phyloP scores from a whole-genome alignment of 2,797 vertebrate genomes.

The Sebastes hopkinsi region DNA sequence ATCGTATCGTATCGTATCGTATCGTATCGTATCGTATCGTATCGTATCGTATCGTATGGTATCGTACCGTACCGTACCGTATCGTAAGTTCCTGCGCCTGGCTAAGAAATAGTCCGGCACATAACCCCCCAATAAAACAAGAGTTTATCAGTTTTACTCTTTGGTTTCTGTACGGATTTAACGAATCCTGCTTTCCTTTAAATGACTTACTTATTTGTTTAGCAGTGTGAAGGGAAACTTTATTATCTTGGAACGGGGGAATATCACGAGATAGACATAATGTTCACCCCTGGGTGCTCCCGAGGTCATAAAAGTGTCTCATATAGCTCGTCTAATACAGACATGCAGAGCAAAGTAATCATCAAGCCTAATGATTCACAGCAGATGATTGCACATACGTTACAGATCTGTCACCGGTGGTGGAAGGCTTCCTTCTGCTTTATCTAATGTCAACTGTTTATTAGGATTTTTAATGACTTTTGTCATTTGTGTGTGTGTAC shows the following conservation, averaged over 20 bases:
- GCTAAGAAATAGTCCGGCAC: background rate
- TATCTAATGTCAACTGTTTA: background rate
- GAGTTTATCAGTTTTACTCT: background rate
- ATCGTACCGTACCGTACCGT: accelerated
- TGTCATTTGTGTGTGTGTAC: background rate
- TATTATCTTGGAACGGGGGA: background rate
- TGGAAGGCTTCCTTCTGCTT: background rate
- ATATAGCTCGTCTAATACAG: background rate
- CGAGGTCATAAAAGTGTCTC: slow-evolving; percentile 2
- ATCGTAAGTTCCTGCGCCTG: too few species aligned
- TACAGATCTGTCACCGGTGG: background rate
- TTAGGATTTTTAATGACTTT: background rate
- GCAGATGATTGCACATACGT: background rate
- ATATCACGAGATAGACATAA: background rate
- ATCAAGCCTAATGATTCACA: background rate
- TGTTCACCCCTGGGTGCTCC: background rate
- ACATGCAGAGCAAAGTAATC: background rate
- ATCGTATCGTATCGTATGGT: accelerated
- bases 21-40: accelerated
- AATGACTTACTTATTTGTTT: background rate
- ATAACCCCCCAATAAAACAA: background rate
- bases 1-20: accelerated
- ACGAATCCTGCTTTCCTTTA: background rate
- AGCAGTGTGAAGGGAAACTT: background rate
- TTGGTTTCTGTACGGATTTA: background rate